A percentile compares a stretch with the other conserved stretches of the same genome.
Conservation (phyloP, 2,888 invertebrate species). For the Cryptocheilus praepositus region DNA sequence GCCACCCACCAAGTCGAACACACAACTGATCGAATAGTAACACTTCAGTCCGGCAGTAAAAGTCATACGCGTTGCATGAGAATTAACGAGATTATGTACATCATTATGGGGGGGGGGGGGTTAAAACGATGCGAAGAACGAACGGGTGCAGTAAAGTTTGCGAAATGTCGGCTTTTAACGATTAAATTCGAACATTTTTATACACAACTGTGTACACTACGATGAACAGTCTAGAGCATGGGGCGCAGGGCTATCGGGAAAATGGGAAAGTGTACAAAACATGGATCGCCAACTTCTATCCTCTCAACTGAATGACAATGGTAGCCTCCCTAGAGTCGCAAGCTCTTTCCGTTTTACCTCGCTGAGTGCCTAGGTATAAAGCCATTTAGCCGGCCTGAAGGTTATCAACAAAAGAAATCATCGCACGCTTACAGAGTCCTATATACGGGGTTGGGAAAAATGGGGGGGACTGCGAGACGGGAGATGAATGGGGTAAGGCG, state of each 20-base stretch:
- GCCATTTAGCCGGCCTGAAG: slow-evolving; percentile 58
- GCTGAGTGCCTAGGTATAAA: slow-evolving; percentile 21
- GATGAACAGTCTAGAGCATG: too few relatives aligned
- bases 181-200: slow-evolving; percentile 27
- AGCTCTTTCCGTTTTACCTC: slow-evolving; percentile 1
- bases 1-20: slow-evolving; percentile 25
- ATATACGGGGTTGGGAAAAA: slow-evolving; percentile 5
- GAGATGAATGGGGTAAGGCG: slow-evolving; percentile 40
- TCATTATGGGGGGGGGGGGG: slow-evolving; percentile 44
- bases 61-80: slow-evolving; percentile 24
- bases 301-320: not conserved
- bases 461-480: slow-evolving; percentile 33
- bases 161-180: slow-evolving; percentile 20
- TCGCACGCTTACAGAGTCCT: slow-evolving; percentile 4
- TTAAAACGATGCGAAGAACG: slow-evolving; percentile 32
- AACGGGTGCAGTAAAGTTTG: too few relatives aligned
- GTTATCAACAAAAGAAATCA: slow-evolving; percentile 41
- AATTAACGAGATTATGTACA: slow-evolving; percentile 56
- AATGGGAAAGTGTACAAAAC: slow-evolving; percentile 32
- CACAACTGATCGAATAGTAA: slow-evolving; percentile 37
- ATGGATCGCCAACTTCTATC: not conserved
- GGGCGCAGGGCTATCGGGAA: slow-evolving; percentile 28
- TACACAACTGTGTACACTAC: not conserved
- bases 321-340: not conserved
- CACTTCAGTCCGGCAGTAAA: slow-evolving; percentile 59